Percentiles rank a stretch among this genome's conserved stretches.
Conservation (phyloP, 1,140 invertebrate species). For the Drosophila hydei region DNA sequence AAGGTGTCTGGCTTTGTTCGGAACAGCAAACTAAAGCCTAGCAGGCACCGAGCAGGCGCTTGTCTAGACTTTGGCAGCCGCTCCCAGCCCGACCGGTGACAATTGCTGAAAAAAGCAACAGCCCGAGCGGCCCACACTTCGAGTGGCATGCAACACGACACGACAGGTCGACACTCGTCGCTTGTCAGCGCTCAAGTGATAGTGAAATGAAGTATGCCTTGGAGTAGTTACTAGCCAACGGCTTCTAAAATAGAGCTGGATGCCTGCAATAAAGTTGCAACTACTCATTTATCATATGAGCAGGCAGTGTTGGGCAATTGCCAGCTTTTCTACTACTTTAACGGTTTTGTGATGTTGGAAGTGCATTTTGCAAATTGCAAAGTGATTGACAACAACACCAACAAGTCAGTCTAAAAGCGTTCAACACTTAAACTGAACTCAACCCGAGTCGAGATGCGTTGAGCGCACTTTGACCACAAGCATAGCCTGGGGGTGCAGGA, state of each 20-base stretch:
- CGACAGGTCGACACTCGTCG: slow-evolving; percentile 61
- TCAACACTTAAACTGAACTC: slow-evolving; percentile 65
- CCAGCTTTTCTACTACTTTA: slow-evolving; percentile 8
- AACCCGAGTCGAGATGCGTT: slow-evolving; percentile 70
- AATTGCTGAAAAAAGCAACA: slow-evolving; percentile 29
- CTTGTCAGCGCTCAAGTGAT: slow-evolving; percentile 68
- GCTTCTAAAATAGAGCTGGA: neutral
- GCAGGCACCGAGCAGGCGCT: slow-evolving; percentile 1
- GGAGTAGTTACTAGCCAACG: slow-evolving; percentile 3
- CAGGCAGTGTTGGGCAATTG: slow-evolving; percentile 26
- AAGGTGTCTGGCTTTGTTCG: slow-evolving; percentile 55
- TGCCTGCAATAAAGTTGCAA: slow-evolving; percentile 64
- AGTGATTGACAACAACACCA: slow-evolving; percentile 73
- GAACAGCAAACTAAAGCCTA: slow-evolving; percentile 18
- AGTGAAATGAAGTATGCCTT: slow-evolving; percentile 69
- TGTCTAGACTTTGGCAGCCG: slow-evolving; percentile 63
- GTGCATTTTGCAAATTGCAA: slow-evolving; percentile 79
- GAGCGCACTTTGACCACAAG: too few relatives aligned
- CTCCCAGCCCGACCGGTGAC: slow-evolving; percentile 13
- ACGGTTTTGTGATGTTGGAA: slow-evolving; percentile 46
- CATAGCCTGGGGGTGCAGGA: slow-evolving; percentile 51
- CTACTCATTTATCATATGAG: slow-evolving; percentile 63
- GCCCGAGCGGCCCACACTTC: neutral
- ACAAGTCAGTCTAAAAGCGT: slow-evolving; percentile 55
- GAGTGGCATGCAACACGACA: slow-evolving; percentile 37